Evolutionary conservation across 2,888 invertebrate genomes (phyloP), one percentile per base, ranked within the genome.

Genomic region (Oligia fasciuncula): DNA sequence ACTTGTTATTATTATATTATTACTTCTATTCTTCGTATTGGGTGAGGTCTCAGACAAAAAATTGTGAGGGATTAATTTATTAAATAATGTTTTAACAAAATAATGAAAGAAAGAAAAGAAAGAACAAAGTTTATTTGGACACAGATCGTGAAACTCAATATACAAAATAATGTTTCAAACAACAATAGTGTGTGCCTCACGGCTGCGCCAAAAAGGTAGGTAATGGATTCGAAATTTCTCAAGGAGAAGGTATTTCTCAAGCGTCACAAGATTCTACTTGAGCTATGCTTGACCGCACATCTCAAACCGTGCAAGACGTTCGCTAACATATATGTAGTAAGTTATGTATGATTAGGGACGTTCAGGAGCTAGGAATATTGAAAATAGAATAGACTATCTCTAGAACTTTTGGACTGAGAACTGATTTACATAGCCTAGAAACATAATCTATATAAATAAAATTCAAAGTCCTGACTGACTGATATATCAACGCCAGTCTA

Each of bases 211-310:
- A 13, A 49, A 49, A 49, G 49, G 49, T 29, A 63, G 49, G 49
- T 29, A 63, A 63, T 63, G 29, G 29, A 29, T 19, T 4, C 19
- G 6, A 13, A 66, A 65, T 63, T 35, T 63, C 40, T 65, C 65
- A 40, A 65, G 23, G 65, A 23, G 3, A 73, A 68, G 46, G 35
- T 76, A 62, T 49, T 76, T 62, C 35, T 9, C 6, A 60, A 76
- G 49, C n/a, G 49, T 40, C 46, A 60, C 60, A 60, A 74, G 76
- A 76, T 76, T 76, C 76, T 35, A 60, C 60, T 40, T 19, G n/a
- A 76, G 76, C 35, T 62, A 40, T 62, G 75, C 76, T 62, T 76
- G 76, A 76, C 76, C 35, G 76, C n/a, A 76, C 76, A 14, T 76
- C 76, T 76, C 60, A 49, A n/a, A n/a, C 60, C 49, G n/a, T n/a